Evolutionary conservation across 2,113 vertebrate species (phyloP).

Genomic region (Rhizomys pruinosus): DNA sequence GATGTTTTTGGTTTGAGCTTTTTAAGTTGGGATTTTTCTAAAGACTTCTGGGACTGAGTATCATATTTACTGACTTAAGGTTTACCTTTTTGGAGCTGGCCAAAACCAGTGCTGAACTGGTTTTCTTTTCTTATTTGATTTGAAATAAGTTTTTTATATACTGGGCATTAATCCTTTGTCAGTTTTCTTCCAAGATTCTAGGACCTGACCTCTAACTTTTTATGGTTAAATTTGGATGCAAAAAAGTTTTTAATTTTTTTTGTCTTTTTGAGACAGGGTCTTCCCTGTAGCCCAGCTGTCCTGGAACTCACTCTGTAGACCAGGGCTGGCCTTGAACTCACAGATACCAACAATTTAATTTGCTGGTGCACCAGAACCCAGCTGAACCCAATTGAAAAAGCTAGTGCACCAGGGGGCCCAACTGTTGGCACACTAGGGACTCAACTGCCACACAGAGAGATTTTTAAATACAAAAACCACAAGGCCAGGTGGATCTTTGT

Average conservation of each 20-base stretch:
- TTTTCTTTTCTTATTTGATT: conserved; percentile 8
- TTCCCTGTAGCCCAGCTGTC: too few relatives aligned
- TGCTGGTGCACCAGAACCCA: too few relatives aligned
- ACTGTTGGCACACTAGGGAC: too few relatives aligned
- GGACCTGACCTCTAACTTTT: not conserved
- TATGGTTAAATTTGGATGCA: not conserved
- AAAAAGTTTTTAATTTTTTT: not conserved
- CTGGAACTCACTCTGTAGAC: too few relatives aligned
- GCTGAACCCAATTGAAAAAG: too few relatives aligned
- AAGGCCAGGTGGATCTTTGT: too few relatives aligned
- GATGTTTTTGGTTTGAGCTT: not conserved
- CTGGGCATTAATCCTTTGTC: not conserved
- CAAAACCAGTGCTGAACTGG: not conserved
- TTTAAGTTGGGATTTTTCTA: conserved; percentile 27
- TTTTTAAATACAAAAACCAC: too few relatives aligned
- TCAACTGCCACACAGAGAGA: too few relatives aligned
- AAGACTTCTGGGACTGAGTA: not conserved
- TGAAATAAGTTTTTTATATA: conserved; percentile 10
- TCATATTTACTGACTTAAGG: not conserved
- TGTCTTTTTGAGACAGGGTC: too few relatives aligned
- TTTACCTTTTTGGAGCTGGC: not conserved
- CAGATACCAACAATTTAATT: too few relatives aligned
- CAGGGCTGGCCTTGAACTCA: too few relatives aligned
- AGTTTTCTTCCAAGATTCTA: not conserved
- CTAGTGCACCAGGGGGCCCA: too few relatives aligned